These are phyloP conservation scores for Pelusios castaneus DNA, from an alignment of 2,113 vertebrate species.

Conservation along the genomic window DNA sequence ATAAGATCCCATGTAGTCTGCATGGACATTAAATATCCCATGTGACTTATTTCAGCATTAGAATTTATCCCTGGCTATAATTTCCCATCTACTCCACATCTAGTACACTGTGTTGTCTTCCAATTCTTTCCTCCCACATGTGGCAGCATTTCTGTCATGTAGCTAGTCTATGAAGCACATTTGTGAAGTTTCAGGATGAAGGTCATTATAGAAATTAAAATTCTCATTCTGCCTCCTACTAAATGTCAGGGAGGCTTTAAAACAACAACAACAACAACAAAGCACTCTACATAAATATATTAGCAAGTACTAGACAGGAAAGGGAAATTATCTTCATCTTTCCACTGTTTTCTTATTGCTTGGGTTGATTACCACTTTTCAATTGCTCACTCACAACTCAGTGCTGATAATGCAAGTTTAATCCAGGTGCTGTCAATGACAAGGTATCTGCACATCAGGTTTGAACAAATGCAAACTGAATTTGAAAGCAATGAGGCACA, in stretches of 20 bases:
- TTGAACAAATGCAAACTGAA: not conserved
- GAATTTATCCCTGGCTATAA: not conserved
- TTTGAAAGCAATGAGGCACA: not conserved
- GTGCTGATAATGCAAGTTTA: not conserved
- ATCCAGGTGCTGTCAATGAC: not conserved
- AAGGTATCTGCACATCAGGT: not conserved
- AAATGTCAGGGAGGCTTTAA: not conserved
- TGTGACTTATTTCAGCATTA: not conserved
- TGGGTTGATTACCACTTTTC: not conserved
- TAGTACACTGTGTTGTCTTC: not conserved
- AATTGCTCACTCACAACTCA: not conserved
- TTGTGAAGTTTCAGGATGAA: not conserved
- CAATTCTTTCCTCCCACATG: not conserved
- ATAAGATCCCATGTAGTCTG: not conserved
- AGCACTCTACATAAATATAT: not conserved
- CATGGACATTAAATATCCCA: not conserved
- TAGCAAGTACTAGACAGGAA: not conserved
- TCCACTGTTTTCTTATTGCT: not conserved
- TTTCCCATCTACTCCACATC: not conserved
- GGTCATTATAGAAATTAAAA: not conserved
- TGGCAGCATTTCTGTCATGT: not conserved
- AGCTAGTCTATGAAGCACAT: not conserved
- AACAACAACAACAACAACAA: not conserved
- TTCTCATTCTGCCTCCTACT: not conserved
- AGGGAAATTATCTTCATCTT: not conserved